These are phyloP conservation scores for Drosophila barbarae DNA, from an alignment of 2,888 invertebrate species.

Conservation along the genomic window DNA sequence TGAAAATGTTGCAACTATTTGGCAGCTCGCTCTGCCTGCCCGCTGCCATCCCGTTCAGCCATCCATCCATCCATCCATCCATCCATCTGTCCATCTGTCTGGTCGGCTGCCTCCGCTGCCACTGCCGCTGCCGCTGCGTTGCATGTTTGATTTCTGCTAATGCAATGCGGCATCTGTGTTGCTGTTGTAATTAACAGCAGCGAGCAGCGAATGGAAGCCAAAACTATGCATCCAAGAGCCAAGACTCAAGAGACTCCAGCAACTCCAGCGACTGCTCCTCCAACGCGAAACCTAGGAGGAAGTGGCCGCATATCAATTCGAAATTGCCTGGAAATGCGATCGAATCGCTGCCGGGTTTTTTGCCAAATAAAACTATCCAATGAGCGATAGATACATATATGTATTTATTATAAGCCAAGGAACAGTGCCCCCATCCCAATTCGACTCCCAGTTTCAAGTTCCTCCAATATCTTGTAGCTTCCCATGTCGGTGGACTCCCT, in stretches of 20 bases:
- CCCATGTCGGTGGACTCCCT: conserved; percentile 10
- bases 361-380: neutral
- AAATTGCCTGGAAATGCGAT: conserved; percentile 34
- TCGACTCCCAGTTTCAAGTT: neutral
- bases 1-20: conserved; percentile 69
- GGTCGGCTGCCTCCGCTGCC: conserved; percentile 42
- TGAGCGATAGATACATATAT: neutral
- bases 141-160: conserved; percentile 65
- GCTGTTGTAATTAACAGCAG: conserved; percentile 43
- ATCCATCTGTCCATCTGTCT: conserved; percentile 40
- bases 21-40: conserved; percentile 29
- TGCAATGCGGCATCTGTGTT: conserved; percentile 62
- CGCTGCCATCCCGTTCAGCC: conserved; percentile 11
- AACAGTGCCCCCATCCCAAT: neutral
- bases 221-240: conserved; percentile 10
- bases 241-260: neutral
- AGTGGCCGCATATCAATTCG: conserved; percentile 47
- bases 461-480: conserved; percentile 9
- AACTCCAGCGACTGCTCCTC: neutral
- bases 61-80: conserved; percentile 26
- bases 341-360: conserved; percentile 37
- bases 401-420: neutral
- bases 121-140: conserved; percentile 50
- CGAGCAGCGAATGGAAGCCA: conserved; percentile 1
- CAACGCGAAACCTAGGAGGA: conserved; percentile 49